Conservation (phyloP, 2,888 invertebrate species). For the Cosmopolites sordidus region DNA sequence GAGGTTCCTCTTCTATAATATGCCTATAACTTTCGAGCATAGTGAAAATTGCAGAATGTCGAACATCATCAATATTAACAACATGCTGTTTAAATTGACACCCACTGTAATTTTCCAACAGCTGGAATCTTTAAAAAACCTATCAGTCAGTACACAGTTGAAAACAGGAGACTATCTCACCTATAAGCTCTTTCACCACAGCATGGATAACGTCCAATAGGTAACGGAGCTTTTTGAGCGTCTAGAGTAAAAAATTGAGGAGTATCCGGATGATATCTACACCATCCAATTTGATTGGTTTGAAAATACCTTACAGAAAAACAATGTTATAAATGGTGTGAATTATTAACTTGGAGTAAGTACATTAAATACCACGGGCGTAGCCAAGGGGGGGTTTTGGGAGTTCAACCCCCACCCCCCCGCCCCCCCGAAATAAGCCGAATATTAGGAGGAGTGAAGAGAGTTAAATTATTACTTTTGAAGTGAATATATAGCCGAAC, state of each 20-base stretch:
- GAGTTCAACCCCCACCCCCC: too few species aligned
- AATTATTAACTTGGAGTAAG: too few species aligned
- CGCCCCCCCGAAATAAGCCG: too few species aligned
- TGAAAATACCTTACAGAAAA: conserved; percentile 58
- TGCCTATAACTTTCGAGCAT: conserved; percentile 57
- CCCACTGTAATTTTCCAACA: conserved; percentile 60
- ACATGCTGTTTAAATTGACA: conserved; percentile 76
- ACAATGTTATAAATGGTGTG: too few species aligned
- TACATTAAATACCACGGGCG: too few species aligned
- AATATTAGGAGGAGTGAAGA: too few species aligned
- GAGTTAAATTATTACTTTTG: too few species aligned
- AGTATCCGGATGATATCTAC: conserved; percentile 73
- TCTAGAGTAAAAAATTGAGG: conserved; percentile 73
- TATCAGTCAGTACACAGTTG: too few species aligned
- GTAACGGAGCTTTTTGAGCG: conserved; percentile 59
- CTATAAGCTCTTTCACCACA: conserved; percentile 80
- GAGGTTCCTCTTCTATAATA: conserved; percentile 61
- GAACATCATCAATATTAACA: conserved; percentile 55
- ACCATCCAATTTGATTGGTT: conserved; percentile 74
- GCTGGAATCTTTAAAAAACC: conserved; percentile 55
- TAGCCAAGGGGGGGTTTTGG: too few species aligned
- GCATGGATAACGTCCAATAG: conserved; percentile 73
- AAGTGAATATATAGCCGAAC: too few species aligned
- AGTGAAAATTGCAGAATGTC: conserved; percentile 63
- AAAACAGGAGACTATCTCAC: too few species aligned